Percentiles rank a stretch among this genome's conserved stretches.
phyloP scores from a whole-genome alignment of 2,888 invertebrate species.

The Brachypterus glaber region DNA sequence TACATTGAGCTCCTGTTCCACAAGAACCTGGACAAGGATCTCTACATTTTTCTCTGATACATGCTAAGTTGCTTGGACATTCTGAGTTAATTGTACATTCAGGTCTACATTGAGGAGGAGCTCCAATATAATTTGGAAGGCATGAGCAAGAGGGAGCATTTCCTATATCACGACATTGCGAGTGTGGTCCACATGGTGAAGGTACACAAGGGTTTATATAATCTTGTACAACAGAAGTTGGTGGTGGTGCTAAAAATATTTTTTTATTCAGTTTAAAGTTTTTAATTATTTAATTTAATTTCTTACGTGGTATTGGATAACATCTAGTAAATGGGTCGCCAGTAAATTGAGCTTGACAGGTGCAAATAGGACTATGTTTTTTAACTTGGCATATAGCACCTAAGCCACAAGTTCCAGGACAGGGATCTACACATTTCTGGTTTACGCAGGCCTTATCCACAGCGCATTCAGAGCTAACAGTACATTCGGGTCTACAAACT shows the following conservation, averaged over 20 bases:
- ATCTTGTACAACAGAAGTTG: conserved; percentile 10
- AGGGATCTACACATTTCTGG: conserved; percentile 63
- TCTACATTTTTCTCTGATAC: conserved; percentile 62
- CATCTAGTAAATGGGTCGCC: conserved; percentile 60
- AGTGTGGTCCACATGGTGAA: conserved; percentile 74
- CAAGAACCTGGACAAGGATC: conserved; percentile 58
- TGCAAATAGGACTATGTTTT: conserved; percentile 63
- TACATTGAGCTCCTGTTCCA: conserved; percentile 47
- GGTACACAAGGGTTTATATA: conserved; percentile 65
- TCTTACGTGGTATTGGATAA: conserved; percentile 41
- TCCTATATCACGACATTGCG: conserved; percentile 60
- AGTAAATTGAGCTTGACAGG: conserved; percentile 50
- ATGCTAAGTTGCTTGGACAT: conserved; percentile 58
- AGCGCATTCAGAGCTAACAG: conserved; percentile 62
- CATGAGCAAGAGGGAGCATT: conserved; percentile 40
- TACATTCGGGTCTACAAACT: conserved; percentile 64
- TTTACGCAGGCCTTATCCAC: conserved; percentile 56
- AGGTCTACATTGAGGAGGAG: conserved; percentile 60
- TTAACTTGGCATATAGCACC: conserved; percentile 64
- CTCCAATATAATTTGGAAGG: conserved; percentile 38
- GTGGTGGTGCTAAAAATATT: conserved; percentile 21
- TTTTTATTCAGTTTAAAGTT: too few species aligned
- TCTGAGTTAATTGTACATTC: conserved; percentile 67
- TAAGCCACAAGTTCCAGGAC: conserved; percentile 61
- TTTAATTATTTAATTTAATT: conserved; percentile 8